Conservation (phyloP, 2,113 vertebrate species). For the Beaufortia kweichowensis region DNA sequence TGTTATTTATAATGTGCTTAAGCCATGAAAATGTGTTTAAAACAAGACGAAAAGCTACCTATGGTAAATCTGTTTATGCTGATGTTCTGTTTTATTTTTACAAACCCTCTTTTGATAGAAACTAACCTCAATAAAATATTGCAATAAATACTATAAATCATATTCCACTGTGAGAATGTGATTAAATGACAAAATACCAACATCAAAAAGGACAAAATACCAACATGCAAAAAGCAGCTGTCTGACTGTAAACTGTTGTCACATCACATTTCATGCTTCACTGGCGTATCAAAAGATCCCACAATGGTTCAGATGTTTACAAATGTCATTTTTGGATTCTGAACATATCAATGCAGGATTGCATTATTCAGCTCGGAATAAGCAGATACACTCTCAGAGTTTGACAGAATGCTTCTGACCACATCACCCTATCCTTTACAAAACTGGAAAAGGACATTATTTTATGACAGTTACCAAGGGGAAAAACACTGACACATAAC, state of each 20-base stretch:
- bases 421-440: background rate
- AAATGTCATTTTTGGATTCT: background rate
- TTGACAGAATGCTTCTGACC: background rate
- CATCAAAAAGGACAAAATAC: background rate
- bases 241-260: slow-evolving; percentile 10
- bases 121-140: no score
- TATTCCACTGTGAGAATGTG: background rate
- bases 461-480: background rate
- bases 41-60: no score
- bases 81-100: no score
- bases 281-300: background rate
- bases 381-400: background rate
- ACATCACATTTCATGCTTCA: slow-evolving; percentile 8
- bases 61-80: no score
- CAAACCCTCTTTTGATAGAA: no score
- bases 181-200: no score
- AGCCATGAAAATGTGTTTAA: no score
- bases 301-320: background rate
- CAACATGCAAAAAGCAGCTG: background rate
- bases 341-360: background rate
- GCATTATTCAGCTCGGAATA: slow-evolving; percentile 48
- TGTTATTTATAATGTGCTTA: no score
- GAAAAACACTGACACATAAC: background rate
- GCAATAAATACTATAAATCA: background rate
- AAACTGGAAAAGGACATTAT: slow-evolving; percentile 23